phyloP scores from a whole-genome alignment of 2,888 invertebrate species.

The Megamerina dolium region DNA sequence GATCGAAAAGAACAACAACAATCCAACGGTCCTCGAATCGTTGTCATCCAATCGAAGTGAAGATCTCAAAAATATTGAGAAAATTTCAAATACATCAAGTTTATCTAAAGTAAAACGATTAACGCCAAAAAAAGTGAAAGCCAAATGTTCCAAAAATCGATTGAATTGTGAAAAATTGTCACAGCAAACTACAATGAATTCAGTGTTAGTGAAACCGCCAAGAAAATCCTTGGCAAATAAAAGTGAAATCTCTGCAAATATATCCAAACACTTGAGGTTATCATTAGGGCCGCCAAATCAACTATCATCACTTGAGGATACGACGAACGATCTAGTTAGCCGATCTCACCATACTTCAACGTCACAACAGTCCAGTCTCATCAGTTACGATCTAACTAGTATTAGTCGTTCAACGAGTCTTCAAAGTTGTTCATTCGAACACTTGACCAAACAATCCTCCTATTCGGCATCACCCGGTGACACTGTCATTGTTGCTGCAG shows the following conservation, averaged over 20 bases:
- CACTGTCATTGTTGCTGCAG: background rate
- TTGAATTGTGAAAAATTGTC: background rate
- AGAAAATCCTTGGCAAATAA: slow-evolving; percentile 2
- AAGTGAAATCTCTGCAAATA: slow-evolving; percentile 8
- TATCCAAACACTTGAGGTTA: slow-evolving; percentile 12
- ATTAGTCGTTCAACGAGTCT: slow-evolving; percentile 25
- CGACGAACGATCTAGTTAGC: background rate
- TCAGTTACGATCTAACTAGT: slow-evolving; percentile 26
- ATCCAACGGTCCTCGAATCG: background rate
- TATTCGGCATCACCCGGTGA: background rate
- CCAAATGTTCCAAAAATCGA: slow-evolving; percentile 33
- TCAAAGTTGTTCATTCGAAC: slow-evolving; percentile 14
- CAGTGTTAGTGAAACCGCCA: too few species aligned
- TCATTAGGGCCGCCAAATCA: slow-evolving; percentile 2
- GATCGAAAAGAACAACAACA: slow-evolving; percentile 13
- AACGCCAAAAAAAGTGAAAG: slow-evolving; percentile 29
- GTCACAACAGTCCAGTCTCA: slow-evolving; percentile 30
- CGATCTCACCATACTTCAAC: too few species aligned
- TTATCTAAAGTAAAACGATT: slow-evolving; percentile 33
- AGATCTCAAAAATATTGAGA: slow-evolving; percentile 15
- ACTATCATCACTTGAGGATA: background rate
- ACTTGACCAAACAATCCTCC: background rate
- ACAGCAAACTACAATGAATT: too few species aligned
- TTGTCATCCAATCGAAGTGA: slow-evolving; percentile 9
- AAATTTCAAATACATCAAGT: slow-evolving; percentile 23